Base-by-base conservation (phyloP, 1,140 invertebrate genomes). In the Sitodiplosis mosellana region DNA sequence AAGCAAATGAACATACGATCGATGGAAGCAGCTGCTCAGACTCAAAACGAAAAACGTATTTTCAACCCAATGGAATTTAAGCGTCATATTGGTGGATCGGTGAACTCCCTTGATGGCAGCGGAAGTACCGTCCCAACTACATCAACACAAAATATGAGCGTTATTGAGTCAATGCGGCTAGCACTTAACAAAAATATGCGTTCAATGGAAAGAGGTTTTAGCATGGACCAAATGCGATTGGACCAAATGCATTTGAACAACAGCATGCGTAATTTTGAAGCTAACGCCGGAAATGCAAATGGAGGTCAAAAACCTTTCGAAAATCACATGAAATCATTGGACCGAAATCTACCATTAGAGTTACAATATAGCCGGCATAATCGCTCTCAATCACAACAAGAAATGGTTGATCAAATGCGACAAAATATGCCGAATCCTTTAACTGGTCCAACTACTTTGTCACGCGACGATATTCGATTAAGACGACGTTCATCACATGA, bases 301-400 rank as follows among this genome's bases (percentile, higher is more conserved):
- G 22, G 44, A n/a, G 18, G 18, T 20, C 14, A 36, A 17, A 7
- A 59, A 57, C 34, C 47, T 8, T 60, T 63, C 0, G 61, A 64
- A 47, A 58, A 64, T 48, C 60, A 64, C 33, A 64, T 64, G 62
- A 57, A 61, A 46, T 64, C 62, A 1, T 42, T 64, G 36, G 62
- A 64, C 45, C 59, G 62, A 2, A 64, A 63, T 51, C 45, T 64
- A 22, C 62, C 62, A 0, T 44, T 64, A 10, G 62, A 64, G 33
- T 33, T 64, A 48, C 62, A 64, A 49, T 64, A 64, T 33, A 64
- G 62, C 14, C 61, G 63, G 57, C 58, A 60, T n/a, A 41, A 36
- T n/a, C 27, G 27, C 27, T 27, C 27, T 27, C 27, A 27, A 5
- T 27, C 27, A 27, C 27, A 27, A 27, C 12, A 33, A 19, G 33